Conservation (phyloP, 2,888 invertebrate genomes). For the Palloptera scutellata region DNA sequence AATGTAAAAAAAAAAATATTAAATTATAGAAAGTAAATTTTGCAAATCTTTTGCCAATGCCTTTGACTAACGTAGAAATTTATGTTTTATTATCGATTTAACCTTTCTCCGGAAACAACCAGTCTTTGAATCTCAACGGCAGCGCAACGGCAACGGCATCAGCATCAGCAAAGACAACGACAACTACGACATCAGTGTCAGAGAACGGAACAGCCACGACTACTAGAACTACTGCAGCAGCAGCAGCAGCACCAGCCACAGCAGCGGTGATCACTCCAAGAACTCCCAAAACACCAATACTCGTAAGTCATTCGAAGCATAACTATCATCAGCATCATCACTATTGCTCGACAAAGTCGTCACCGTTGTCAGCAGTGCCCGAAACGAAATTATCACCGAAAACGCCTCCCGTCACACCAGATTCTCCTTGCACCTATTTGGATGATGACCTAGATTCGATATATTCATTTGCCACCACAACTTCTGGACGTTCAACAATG, state of each 20-base stretch:
- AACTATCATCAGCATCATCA: constrained; percentile 25
- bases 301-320: constrained; percentile 64
- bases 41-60: constrained; percentile 15
- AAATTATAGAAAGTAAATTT: constrained; percentile 23
- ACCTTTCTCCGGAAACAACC: constrained; percentile 44
- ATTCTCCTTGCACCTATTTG: constrained; percentile 67
- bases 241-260: constrained; percentile 38
- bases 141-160: constrained; percentile 45
- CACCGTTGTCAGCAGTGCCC: constrained; percentile 44
- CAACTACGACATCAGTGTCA: constrained; percentile 22
- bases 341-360: constrained; percentile 38
- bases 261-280: constrained; percentile 34
- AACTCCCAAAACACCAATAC: constrained; percentile 49
- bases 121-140: constrained; percentile 63
- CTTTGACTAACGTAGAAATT: constrained; percentile 15
- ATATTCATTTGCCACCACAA: constrained; percentile 80
- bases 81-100: constrained; percentile 46
- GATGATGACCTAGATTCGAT: constrained; percentile 80
- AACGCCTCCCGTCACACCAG: constrained; percentile 72
- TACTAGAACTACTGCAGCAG: constrained; percentile 38
- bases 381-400: constrained; percentile 64
- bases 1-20: constrained; percentile 6
- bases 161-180: constrained; percentile 30
- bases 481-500: constrained; percentile 75
- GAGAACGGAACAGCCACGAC: constrained; percentile 38